Evolutionary conservation across 2,797 vertebrate species (phyloP), one percentile per base, ranked within the genome.

Genomic region (Macrochelys suwanniensis): DNA sequence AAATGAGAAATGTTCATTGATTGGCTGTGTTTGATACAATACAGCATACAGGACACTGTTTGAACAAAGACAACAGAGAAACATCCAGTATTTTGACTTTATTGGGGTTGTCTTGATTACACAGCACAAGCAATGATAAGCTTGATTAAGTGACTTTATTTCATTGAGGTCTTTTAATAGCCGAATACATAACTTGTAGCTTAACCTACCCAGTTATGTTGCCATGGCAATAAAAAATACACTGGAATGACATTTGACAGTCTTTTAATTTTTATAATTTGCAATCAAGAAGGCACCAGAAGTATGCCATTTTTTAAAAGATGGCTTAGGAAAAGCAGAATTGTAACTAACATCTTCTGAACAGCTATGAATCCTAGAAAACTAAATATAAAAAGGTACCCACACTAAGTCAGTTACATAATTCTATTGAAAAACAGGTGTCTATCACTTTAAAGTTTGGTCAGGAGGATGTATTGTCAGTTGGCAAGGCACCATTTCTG

Each of bases 251-350:
- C 89, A 97, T 96, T 97, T 97, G 93, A 91, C 89, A 97, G 97
- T 95, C 84, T 97, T 97, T 97, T 97, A 97, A 95, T 97, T 96
- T 97, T 97, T 95, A n/a, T 85, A 86, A 97, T 97, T 97, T 98
- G 94, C 80, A 97, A 95, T 97, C 87, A 88, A 89, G 92, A 95
- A 80, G 94, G 82, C 5, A 82, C 49, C 90, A 54, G 81, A 42
- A 96, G 37, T 90, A 42, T 80, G 51, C 51, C 95, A 6, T 97
- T 84, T 92, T 95, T 97, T 95, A 94, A 95, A 95, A 93, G 83
- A 85, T 94, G 93, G 79, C 33, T 87, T 89, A 92, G 82, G 88
- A 96, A 95, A 85, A 96, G 82, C 61, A 78, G 57, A 96, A 95
- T 92, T 79, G 37, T 88, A 94, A 95, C 81, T 86, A 61, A 53